Evolutionary conservation across 2,797 vertebrate genomes (phyloP), one percentile per base, ranked within the genome.

Genomic region (Anomalospiza imberbis): DNA sequence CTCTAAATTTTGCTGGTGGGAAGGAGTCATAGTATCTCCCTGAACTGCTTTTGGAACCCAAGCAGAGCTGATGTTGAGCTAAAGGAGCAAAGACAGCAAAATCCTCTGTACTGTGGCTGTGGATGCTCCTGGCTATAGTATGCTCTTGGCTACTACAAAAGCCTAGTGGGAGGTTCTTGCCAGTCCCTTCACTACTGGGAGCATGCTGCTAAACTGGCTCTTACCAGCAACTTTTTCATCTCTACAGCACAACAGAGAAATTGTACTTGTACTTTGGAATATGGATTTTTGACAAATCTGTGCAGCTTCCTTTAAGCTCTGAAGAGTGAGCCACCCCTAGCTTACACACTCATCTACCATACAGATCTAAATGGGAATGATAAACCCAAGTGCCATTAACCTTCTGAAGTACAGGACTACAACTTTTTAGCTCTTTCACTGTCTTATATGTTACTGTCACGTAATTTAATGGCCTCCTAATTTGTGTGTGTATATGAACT

Each of bases 401-500:
- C 29, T 25, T 81, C 21, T 51, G 53, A 74, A 28, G 26, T 61
- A 12, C 17, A 61, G 72, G 28, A 58, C 53, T 67, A 22, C 36
- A 79, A 21, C 38, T 89, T 88, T 25, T 31, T 80, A 17, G 26
- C 22, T 73, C 53, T 86, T 89, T 62, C 51, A 48, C 40, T 72
- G 31, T 70, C 70, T 84, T 57, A 7, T 15, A 26, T 42, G 26
- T 42, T 90, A 70, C 70, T 91, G 55, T 57, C 60, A 91, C 45
- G 67, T 66, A 76, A 36, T 79, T 68, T 95, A 78, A n/a, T 85
- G 90, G 85, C 66, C 79, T 93, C 85, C 97, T 96, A 96, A 89
- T 97, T 92, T 95, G 93, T 95, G 79, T 97, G 68, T 96, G 83
- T 94, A 82, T 61, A 40, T 94, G 75, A 92, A 60, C 90, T 96